Evolutionary conservation across 2,797 vertebrate genomes (phyloP), one percentile per base, ranked within the genome.

Genomic region (Pangasius macronema): DNA sequence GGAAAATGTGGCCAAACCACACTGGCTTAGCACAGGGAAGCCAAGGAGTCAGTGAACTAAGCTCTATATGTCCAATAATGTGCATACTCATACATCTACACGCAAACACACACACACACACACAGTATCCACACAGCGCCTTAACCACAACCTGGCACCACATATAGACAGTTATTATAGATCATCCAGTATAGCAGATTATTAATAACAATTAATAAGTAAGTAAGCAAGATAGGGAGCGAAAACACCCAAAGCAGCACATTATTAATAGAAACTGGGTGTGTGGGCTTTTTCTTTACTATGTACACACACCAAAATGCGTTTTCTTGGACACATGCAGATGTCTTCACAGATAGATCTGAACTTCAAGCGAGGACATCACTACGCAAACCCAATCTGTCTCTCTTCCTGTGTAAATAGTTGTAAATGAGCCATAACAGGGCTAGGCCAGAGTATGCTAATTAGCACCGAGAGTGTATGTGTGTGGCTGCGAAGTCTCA

Each of bases 401-500:
- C 75, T 68, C 16, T 61, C 68, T 87, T 72, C 49, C 83, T 84
- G 70, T 83, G 86, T 83, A 82, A 87, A 89, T 85, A 86, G 57
- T 63, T 30, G n/a, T 65, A 85, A 88, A 88, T 82, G 87, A 85
- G 79, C 79, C 87, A 83, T 82, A 85, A 77, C 87, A 85, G 49
- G 68, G 63, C 36, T 70, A 65, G 77, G 49, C 68, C 42, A 65
- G 93, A 90, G 92, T 93, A 93, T 93, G 95, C 94, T 95, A 96
- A 95, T 96, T 95, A 95, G 93, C 89, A 90, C 42, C 93, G 93
- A 94, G 93, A 91, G 89, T 93, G 63, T 65, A n/a, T 53, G 33
- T n/a, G 39, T 72, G 94, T 92, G 94, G 93, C 94, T 92, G 93
- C 93, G 92, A 94, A 94, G 94, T 94, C 94, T 95, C 93, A 93